Percentiles rank a stretch among this genome's conserved stretches.
These are phyloP conservation scores for Tenthredo amoena DNA, from an alignment of 2,888 invertebrate species.

Conservation along the genomic window DNA sequence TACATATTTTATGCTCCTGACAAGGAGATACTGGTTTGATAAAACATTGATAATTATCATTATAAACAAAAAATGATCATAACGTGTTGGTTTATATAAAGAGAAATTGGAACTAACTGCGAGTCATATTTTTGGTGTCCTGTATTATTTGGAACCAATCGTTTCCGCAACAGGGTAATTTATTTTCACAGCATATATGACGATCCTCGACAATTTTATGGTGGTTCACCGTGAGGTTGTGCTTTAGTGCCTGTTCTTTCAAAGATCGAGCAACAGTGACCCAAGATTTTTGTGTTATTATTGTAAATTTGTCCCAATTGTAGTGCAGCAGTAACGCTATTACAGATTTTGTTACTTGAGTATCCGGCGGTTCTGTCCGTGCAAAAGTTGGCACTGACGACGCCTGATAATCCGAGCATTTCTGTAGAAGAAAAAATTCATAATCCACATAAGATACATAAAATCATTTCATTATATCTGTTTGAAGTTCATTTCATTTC, in stretches of 20 bases:
- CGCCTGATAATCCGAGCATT: constrained; percentile 95
- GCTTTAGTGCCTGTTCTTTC: constrained; percentile 86
- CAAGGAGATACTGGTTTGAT: neutral
- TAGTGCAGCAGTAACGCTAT: constrained; percentile 94
- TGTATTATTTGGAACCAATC: constrained; percentile 92
- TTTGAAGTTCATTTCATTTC: neutral
- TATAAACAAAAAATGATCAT: neutral
- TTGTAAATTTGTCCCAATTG: constrained; percentile 96
- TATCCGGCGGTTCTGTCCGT: constrained; percentile 95
- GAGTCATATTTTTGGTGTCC: constrained; percentile 91
- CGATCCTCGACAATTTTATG: constrained; percentile 85
- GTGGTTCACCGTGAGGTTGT: constrained; percentile 92
- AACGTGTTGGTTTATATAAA: neutral
- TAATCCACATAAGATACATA: constrained; percentile 14
- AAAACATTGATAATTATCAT: neutral
- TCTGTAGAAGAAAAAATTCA: constrained; percentile 82
- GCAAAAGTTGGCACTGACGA: constrained; percentile 95
- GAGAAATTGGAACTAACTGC: constrained; percentile 82
- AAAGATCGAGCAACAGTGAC: constrained; percentile 90
- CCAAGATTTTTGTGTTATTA: constrained; percentile 91
- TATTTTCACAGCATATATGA: constrained; percentile 89
- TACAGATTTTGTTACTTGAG: constrained; percentile 97
- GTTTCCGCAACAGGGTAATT: constrained; percentile 87
- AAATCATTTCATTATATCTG: neutral
- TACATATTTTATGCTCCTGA: neutral